phyloP scores from a whole-genome alignment of 1,140 invertebrate species.

The Psix sp. region DNA sequence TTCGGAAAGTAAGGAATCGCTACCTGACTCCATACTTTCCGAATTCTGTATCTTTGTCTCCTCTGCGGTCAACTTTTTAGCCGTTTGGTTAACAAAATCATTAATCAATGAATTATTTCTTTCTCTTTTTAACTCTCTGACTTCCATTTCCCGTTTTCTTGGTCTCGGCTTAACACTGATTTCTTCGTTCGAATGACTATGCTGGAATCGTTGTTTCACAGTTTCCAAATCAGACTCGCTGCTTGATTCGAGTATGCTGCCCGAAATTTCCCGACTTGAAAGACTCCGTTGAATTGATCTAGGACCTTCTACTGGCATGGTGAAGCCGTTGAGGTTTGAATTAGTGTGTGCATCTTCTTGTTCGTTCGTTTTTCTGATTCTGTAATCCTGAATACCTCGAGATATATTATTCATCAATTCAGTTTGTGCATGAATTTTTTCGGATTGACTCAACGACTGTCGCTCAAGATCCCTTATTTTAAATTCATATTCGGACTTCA shows the following conservation, averaged over 20 bases:
- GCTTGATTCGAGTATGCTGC: slow-evolving; percentile 40
- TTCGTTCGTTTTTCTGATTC: slow-evolving; percentile 14
- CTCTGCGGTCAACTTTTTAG: slow-evolving; percentile 1
- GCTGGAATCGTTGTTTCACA: slow-evolving; percentile 11
- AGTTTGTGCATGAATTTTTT: slow-evolving; percentile 66
- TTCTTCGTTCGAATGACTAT: slow-evolving; percentile 5
- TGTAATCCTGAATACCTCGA: slow-evolving; percentile 55
- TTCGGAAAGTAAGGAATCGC: too few species aligned
- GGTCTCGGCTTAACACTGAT: not conserved
- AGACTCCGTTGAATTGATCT: slow-evolving; percentile 4
- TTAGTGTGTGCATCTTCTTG: slow-evolving; percentile 13
- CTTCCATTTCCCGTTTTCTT: slow-evolving; percentile 3
- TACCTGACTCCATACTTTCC: slow-evolving; percentile 25
- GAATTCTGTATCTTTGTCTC: slow-evolving; percentile 3
- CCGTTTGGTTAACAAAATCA: slow-evolving; percentile 27
- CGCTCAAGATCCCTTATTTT: slow-evolving; percentile 71
- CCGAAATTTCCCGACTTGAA: slow-evolving; percentile 24
- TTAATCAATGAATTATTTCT: slow-evolving; percentile 18
- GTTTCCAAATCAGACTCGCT: slow-evolving; percentile 49
- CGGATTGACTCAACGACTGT: slow-evolving; percentile 65
- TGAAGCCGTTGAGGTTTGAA: slow-evolving; percentile 18
- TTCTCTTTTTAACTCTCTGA: not conserved
- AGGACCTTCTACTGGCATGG: not conserved
- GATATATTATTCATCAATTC: slow-evolving; percentile 69
- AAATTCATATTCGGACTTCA: slow-evolving; percentile 68